Base-by-base conservation (phyloP, 2,113 vertebrate species). In the Dolichallabes microphthalmus region DNA sequence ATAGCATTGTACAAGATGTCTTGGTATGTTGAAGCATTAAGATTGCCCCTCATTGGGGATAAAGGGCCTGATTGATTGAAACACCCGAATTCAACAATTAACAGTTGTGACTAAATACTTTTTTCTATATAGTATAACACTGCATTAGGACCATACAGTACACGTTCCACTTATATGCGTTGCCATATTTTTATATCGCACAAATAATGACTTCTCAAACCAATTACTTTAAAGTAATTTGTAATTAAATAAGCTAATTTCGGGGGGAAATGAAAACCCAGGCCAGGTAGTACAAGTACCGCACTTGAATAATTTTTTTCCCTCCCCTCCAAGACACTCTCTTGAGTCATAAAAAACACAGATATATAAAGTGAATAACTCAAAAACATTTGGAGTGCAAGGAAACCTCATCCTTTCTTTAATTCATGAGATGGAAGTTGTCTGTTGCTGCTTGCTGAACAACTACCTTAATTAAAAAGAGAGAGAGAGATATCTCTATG, bases 311-410 rank as follows among this genome's bases (percentile, higher is more conserved):
- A 20, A 3, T 11, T 39, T 50, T 74, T 13, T 25, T n/a, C 5
- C 11, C 3, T 27, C 11, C 13, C 15, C 3, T 39, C 10, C 45
- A 35, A 60, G 30, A 60, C 55, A 60, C 55, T 79, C 76, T 14
- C 55, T 79, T 5, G 19, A 60, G 55, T 60, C 30, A 60, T 20
- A 60, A 60, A 30, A 60, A 57, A 17, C 76, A 79, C 30, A 22
- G 30, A 35, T 58, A 78, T 22, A 60, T 60, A 79, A 79, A 79
- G 55, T 39, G 76, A 79, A 79, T 79, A 77, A 60, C 60, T 79
- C 76, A 79, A 35, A 79, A 79, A 55, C 30, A 79, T 79, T 79
- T 79, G 55, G 39, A 60, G 55, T 20, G 6, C 76, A 22, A 39
- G 55, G 55, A 30, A 39, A 79, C 55, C 30, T 39, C 76, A 39